phyloP scores from a whole-genome alignment of 2,888 invertebrate species.

The Sesamia inferens region DNA sequence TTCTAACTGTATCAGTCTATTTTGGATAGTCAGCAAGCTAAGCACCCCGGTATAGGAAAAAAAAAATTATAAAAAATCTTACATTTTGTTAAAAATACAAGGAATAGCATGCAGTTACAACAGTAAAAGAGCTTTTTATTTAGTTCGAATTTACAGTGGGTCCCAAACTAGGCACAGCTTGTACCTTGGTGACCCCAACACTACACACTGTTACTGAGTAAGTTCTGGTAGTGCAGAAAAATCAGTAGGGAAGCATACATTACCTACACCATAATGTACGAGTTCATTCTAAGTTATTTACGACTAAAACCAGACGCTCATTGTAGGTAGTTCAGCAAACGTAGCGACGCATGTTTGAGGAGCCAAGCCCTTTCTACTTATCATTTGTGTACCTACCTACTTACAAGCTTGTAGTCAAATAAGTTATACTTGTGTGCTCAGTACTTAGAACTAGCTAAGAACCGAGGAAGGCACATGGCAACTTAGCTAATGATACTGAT shows the following conservation, averaged over 20 bases:
- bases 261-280: neutral
- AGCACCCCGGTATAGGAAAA: too few relatives aligned
- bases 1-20: neutral
- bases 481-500: too few relatives aligned
- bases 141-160: too few relatives aligned
- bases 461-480: neutral
- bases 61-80: too few relatives aligned
- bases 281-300: conserved; percentile 24
- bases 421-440: neutral
- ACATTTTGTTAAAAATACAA: too few relatives aligned
- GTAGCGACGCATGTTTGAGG: conserved; percentile 13
- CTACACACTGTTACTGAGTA: too few relatives aligned
- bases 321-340: conserved; percentile 5
- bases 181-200: too few relatives aligned
- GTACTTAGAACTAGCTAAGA: neutral
- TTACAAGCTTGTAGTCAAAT: neutral
- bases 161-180: too few relatives aligned
- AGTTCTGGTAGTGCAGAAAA: conserved; percentile 3
- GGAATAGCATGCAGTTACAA: too few relatives aligned
- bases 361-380: conserved; percentile 24
- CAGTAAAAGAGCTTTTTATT: too few relatives aligned
- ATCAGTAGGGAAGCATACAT: neutral
- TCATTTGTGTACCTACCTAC: neutral
- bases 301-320: neutral
- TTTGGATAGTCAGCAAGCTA: neutral